Evolutionary conservation across 2,797 vertebrate species (phyloP).

Genomic region (Euphonia xanthogaster): DNA sequence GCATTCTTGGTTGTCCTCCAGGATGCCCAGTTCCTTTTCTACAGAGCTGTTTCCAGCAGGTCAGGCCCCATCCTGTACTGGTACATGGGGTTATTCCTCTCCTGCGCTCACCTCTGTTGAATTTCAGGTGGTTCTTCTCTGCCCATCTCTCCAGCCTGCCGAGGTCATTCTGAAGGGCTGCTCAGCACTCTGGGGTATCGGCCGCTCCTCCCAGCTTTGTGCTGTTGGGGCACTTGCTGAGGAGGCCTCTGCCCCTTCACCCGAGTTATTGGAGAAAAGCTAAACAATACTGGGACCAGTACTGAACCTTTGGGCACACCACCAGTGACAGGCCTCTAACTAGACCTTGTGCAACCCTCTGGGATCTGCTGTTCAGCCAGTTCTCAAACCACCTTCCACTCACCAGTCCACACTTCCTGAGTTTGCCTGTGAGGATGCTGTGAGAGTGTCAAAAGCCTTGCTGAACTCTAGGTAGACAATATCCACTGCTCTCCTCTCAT

Average conservation of each 20-base stretch:
- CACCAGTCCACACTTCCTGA: neutral
- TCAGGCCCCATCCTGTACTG: neutral
- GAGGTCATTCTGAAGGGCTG: neutral
- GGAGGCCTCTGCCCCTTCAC: neutral
- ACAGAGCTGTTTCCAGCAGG: neutral
- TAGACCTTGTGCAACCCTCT: neutral
- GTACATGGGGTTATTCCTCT: neutral
- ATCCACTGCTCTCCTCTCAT: fast-evolving
- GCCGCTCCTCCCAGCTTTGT: no score
- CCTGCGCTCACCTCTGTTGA: neutral
- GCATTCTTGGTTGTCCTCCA: neutral
- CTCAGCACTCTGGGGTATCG: neutral
- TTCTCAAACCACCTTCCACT: neutral
- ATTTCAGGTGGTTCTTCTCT: neutral
- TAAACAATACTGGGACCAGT: neutral
- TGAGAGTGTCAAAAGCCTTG: neutral
- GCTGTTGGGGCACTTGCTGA: neutral
- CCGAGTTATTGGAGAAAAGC: neutral
- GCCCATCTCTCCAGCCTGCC: neutral
- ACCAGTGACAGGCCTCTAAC: neutral
- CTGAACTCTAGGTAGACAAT: fast-evolving
- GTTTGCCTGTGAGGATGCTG: neutral
- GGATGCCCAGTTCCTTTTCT: neutral
- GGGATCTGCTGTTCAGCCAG: neutral
- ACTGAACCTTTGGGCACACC: neutral